These are phyloP conservation scores for Emydoidea blandingii DNA, from an alignment of 2,797 vertebrate species.

Conservation along the genomic window DNA sequence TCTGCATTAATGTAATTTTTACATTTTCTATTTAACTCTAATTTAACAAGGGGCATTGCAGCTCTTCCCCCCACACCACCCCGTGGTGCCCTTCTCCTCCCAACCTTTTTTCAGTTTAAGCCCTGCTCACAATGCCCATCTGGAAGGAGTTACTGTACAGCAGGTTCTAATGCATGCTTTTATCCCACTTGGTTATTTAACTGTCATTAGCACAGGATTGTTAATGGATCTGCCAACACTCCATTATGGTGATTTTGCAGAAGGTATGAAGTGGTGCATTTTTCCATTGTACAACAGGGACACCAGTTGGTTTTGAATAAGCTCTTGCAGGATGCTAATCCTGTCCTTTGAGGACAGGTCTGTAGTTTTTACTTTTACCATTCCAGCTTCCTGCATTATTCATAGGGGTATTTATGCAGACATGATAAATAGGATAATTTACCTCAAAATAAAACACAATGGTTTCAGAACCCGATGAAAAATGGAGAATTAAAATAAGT, in stretches of 20 bases:
- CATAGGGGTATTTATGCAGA: constrained; percentile 69
- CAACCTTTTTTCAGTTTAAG: neutral
- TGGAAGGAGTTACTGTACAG: neutral
- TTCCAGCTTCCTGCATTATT: constrained; percentile 70
- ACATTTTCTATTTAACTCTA: neutral
- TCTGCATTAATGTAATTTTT: neutral
- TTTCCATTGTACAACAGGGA: constrained; percentile 34
- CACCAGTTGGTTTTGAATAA: constrained; percentile 36
- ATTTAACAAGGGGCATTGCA: neutral
- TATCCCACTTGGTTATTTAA: neutral
- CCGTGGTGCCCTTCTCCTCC: accelerated
- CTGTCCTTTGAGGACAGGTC: constrained; percentile 56
- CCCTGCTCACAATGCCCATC: accelerated
- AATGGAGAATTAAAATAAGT: constrained; percentile 71
- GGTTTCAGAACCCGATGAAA: constrained; percentile 41
- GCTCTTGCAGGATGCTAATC: constrained; percentile 58
- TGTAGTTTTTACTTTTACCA: constrained; percentile 65
- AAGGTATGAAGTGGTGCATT: neutral
- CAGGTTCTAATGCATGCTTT: neutral
- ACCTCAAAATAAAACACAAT: constrained; percentile 74
- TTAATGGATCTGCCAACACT: constrained; percentile 28
- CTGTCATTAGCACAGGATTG: neutral
- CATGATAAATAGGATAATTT: constrained; percentile 79
- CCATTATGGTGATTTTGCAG: neutral
- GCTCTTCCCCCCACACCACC: neutral